These are phyloP conservation scores for Idaea aversata DNA, from an alignment of 2,888 invertebrate genomes.

Conservation along the genomic window DNA sequence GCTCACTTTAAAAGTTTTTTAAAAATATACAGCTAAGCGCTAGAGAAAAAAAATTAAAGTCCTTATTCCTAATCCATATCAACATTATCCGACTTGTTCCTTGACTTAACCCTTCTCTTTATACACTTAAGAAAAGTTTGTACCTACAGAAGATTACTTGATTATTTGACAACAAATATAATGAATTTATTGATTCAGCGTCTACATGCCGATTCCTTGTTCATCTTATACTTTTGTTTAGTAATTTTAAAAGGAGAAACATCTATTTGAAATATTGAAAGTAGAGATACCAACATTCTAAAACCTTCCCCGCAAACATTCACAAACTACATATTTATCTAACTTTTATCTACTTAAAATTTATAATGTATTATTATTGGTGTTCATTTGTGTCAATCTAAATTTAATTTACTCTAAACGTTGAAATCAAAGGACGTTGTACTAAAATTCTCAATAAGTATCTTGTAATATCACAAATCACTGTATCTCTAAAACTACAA, in stretches of 20 bases:
- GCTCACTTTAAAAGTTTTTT: constrained; percentile 4
- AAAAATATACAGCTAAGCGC: constrained; percentile 2
- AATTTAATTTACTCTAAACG: constrained; percentile 62
- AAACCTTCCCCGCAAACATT: constrained; percentile 6
- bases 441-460: constrained; percentile 69
- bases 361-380: constrained; percentile 64
- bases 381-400: constrained; percentile 74
- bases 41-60: constrained; percentile 2
- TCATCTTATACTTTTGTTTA: background rate
- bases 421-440: constrained; percentile 73
- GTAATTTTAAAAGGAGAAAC: background rate
- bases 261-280: background rate
- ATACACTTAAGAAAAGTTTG: background rate
- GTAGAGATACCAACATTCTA: constrained; percentile 1
- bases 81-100: constrained; percentile 1
- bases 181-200: no score
- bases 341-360: constrained; percentile 40
- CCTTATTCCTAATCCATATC: background rate
- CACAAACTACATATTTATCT: constrained; percentile 21
- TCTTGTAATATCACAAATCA: constrained; percentile 78
- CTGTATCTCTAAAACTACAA: constrained; percentile 67
- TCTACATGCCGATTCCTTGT: no score
- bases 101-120: background rate
- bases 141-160: background rate
- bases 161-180: background rate